phyloP scores from a whole-genome alignment of 2,797 vertebrate genomes.

The Sebastolobus altivelis region DNA sequence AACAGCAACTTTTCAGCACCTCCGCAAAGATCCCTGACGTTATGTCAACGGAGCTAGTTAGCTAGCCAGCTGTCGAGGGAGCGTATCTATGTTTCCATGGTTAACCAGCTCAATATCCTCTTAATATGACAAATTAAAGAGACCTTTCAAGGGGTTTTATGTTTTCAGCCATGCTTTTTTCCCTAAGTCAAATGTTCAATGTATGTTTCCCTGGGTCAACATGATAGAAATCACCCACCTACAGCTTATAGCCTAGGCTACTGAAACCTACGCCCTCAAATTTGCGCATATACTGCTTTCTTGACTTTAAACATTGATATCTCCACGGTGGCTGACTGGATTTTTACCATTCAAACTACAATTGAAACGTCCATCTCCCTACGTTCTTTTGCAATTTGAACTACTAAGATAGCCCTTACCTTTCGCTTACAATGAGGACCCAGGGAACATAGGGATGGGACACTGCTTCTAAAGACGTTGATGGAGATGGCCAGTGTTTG shows the following conservation, averaged over 20 bases:
- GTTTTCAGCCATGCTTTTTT: not conserved
- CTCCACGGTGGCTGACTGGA: not conserved
- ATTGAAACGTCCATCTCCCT: not conserved
- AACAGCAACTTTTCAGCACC: constrained; percentile 42
- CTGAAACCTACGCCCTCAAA: not conserved
- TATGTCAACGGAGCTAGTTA: not conserved
- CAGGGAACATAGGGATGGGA: not conserved
- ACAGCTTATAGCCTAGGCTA: not conserved
- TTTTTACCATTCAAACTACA: not conserved
- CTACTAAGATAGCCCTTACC: not conserved
- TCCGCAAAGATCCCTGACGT: not conserved
- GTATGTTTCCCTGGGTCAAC: not conserved
- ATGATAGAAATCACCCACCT: not conserved
- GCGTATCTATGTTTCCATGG: not conserved
- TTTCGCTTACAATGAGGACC: not conserved
- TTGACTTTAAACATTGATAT: not conserved
- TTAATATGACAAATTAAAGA: not conserved
- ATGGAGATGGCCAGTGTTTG: not conserved
- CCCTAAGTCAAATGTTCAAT: not conserved
- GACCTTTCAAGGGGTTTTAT: not conserved
- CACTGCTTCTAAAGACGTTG: not conserved
- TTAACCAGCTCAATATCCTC: not conserved
- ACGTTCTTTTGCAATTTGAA: not conserved
- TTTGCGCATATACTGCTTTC: not conserved
- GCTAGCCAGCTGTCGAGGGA: constrained; percentile 7